phyloP scores from a whole-genome alignment of 2,888 invertebrate species.

The Hipparchia semele region DNA sequence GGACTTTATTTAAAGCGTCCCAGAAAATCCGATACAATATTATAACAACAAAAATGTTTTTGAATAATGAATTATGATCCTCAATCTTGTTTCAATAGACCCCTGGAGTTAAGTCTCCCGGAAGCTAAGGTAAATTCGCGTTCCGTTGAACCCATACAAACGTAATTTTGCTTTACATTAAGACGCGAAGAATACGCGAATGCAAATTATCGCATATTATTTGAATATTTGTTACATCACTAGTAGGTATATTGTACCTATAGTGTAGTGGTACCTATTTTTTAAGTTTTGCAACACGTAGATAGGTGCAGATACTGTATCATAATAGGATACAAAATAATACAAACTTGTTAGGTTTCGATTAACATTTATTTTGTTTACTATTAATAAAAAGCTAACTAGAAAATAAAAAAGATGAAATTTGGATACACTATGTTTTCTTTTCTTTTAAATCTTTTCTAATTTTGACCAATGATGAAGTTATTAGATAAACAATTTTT shows the following conservation, averaged over 20 bases:
- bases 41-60: slow-evolving; percentile 22
- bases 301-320: too few species aligned
- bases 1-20: slow-evolving; percentile 13
- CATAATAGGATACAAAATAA: slow-evolving; percentile 36
- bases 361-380: slow-evolving; percentile 72
- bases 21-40: slow-evolving; percentile 7
- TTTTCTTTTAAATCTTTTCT: neutral
- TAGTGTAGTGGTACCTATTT: too few species aligned
- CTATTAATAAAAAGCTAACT: slow-evolving; percentile 64
- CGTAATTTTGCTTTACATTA: too few species aligned
- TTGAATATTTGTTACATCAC: too few species aligned
- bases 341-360: slow-evolving; percentile 49
- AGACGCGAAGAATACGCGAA: too few species aligned
- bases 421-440: slow-evolving; percentile 26
- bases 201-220: too few species aligned
- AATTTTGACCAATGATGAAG: slow-evolving; percentile 12
- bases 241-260: too few species aligned
- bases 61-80: slow-evolving; percentile 13
- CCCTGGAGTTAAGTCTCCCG: neutral
- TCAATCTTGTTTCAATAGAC: slow-evolving; percentile 7
- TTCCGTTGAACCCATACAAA: too few species aligned
- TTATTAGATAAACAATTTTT: neutral
- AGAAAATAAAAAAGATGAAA: slow-evolving; percentile 51
- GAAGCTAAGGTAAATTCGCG: too few species aligned
- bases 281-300: too few species aligned